Base-by-base conservation (phyloP, 2,113 vertebrate species). In the Corythornis vintsioides region DNA sequence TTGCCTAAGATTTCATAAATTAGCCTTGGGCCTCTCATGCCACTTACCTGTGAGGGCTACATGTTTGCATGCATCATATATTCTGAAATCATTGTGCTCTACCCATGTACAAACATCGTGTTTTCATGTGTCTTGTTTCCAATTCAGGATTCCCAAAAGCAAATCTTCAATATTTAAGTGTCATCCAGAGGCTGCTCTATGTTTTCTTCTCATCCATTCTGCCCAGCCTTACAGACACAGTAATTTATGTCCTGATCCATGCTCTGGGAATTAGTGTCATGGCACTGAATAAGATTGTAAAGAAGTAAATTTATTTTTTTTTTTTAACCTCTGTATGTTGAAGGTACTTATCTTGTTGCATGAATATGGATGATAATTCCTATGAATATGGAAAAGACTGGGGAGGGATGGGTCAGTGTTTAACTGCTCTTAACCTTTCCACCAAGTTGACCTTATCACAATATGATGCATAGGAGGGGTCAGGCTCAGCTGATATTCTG, bases 381-480 rank as follows among this genome's bases (percentile, higher is more conserved):
- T 81, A 97, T 98, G 97, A 98, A 98, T 98, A 98, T 97, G 97
- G 97, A 98, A 94, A 95, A 93, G 95, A 90, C 64, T 88, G 57
- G 52, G 96, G 94, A 83, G 31, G 89, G 94, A 94, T 92, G 95
- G 96, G 94, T 95, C 79, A 86, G 96, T 90, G 83, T 95, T 97
- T 97, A 97, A 96, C 96, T 88, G 45, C 90, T 92, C 91, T 96
- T 94, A 96, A 97, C 96, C 97, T 97, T 95, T 95, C 90, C 82
- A 96, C 95, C 50, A 43, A 63, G 63, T 92, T 95, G 93, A 85
- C 95, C 94, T 60, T 61, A 79, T 75, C 14, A 80, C 84, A 76
- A 31, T 79, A 64, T 94, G 94, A 96, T 86, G 93, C 95, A 33
- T 38, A 81, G 94, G 79, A 92, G 64, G 56, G 96, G 97, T 96